phyloP scores from a whole-genome alignment of 2,113 vertebrate species.

The Mus pahari region DNA sequence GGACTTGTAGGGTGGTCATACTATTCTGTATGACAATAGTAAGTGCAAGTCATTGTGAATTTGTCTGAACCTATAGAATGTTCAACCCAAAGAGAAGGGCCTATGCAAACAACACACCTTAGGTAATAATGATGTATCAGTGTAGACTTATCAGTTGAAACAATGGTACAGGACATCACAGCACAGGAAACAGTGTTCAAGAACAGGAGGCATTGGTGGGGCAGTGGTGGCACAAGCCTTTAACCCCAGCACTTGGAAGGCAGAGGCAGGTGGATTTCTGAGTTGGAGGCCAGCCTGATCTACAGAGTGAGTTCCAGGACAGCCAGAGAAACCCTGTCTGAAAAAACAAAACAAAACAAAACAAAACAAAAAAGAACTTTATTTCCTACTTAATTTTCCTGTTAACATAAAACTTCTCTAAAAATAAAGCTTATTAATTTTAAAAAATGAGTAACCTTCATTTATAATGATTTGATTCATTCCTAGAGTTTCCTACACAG shows the following conservation, averaged over 20 bases:
- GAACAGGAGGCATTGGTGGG: background rate
- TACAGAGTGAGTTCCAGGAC: no score
- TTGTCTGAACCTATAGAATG: background rate
- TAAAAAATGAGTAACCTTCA: background rate
- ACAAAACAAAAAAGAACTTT: background rate
- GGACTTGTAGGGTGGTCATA: slow-evolving; percentile 10
- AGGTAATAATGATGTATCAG: background rate
- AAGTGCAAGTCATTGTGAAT: background rate
- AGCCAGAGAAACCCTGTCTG: no score
- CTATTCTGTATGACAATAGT: background rate
- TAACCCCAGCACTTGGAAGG: no score
- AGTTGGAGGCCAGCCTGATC: no score
- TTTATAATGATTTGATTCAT: slow-evolving; percentile 8
- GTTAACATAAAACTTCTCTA: slow-evolving; percentile 14
- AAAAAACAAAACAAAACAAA: background rate
- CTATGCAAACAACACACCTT: background rate
- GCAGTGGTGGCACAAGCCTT: no score
- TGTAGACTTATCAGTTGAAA: background rate
- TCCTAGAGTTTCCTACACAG: background rate
- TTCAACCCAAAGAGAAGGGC: background rate
- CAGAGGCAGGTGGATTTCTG: no score
- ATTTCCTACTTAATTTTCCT: slow-evolving; percentile 17
- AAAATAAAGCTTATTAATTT: background rate
- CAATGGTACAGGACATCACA: background rate
- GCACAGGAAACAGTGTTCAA: background rate